These are phyloP conservation scores for Reticulitermes speratus DNA, from an alignment of 1,140 invertebrate species.

Conservation along the genomic window DNA sequence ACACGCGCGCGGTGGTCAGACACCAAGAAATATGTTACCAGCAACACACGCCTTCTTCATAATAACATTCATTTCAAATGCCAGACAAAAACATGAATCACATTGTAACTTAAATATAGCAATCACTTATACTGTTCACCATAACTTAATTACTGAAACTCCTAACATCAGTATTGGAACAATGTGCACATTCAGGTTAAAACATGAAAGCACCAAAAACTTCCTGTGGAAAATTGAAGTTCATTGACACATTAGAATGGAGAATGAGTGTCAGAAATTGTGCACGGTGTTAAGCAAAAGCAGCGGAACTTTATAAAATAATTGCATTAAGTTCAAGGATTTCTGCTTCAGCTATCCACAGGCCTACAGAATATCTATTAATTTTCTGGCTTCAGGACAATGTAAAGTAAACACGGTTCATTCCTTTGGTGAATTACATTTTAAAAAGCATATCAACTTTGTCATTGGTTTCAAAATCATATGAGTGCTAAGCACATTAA, in stretches of 20 bases:
- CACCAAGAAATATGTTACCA: conserved; percentile 1
- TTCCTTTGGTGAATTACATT: too few species aligned
- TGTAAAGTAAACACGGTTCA: too few species aligned
- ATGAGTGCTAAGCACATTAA: too few species aligned
- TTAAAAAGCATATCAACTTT: too few species aligned
- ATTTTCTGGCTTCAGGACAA: too few species aligned
- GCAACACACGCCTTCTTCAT: not conserved
- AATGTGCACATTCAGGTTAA: not conserved
- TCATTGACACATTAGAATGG: not conserved
- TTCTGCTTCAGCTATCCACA: too few species aligned
- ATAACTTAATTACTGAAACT: not conserved
- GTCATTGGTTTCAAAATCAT: too few species aligned
- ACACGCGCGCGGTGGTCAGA: not conserved
- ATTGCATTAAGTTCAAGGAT: too few species aligned
- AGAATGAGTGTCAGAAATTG: not conserved
- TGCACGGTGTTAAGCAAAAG: not conserved
- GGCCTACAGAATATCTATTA: too few species aligned
- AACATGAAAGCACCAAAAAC: too few species aligned
- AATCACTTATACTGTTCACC: not conserved
- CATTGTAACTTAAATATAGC: not conserved
- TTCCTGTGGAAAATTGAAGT: too few species aligned
- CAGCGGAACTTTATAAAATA: too few species aligned
- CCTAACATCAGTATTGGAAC: not conserved
- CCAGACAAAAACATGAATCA: not conserved
- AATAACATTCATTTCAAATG: not conserved